These are phyloP conservation scores for Drosophila paranaensis DNA, from an alignment of 2,888 invertebrate genomes.

Conservation along the genomic window DNA sequence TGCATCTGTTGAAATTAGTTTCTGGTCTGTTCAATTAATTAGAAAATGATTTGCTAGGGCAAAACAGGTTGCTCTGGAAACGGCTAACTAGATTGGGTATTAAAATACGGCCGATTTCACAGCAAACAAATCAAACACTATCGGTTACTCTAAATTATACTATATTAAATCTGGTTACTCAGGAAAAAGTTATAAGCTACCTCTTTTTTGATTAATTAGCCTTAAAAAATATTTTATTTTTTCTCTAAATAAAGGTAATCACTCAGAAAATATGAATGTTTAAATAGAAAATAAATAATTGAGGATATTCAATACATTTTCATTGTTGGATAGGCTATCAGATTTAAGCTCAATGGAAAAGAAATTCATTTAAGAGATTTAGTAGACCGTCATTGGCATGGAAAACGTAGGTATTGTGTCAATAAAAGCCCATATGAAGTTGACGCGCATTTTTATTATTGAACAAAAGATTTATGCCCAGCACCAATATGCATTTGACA, in stretches of 20 bases:
- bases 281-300: neutral
- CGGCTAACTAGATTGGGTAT: too few relatives aligned
- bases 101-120: too few relatives aligned
- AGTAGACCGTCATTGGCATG: neutral
- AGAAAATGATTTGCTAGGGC: constrained; percentile 28
- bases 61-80: constrained; percentile 21
- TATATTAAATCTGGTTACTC: neutral
- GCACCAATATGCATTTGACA: constrained; percentile 71
- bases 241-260: neutral
- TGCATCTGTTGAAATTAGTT: constrained; percentile 31
- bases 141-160: neutral
- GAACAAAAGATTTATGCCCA: constrained; percentile 68
- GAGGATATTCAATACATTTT: neutral
- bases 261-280: neutral
- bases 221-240: neutral
- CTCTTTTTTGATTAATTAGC: neutral
- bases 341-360: neutral
- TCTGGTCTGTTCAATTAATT: constrained; percentile 45
- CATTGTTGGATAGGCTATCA: neutral
- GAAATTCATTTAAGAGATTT: constrained; percentile 3
- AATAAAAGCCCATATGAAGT: constrained; percentile 43
- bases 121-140: neutral
- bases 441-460: constrained; percentile 40
- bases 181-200: neutral
- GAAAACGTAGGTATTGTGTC: constrained; percentile 26